phyloP scores from a whole-genome alignment of 37 sponge, comb jelly and placozoan genomes.

The Mnemiopsis leidyi region DNA sequence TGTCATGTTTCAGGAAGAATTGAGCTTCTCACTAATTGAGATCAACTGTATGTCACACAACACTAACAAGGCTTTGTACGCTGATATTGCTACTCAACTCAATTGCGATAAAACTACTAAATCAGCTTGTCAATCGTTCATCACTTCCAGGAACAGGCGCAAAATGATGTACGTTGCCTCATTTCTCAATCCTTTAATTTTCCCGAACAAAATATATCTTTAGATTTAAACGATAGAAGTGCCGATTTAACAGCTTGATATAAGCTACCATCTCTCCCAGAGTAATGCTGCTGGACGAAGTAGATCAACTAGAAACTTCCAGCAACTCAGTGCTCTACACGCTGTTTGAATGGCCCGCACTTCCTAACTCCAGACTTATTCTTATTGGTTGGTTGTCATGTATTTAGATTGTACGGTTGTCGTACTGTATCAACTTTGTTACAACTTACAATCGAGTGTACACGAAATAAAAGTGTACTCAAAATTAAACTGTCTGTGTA shows the following conservation, averaged over 20 bases:
- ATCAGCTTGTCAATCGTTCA: constrained; percentile 57
- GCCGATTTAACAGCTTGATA: too few species aligned
- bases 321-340: constrained; percentile 75
- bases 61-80: constrained; percentile 29
- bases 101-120: constrained; percentile 14
- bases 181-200: too few species aligned
- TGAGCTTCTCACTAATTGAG: constrained; percentile 41
- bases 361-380: constrained; percentile 73
- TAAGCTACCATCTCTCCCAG: constrained; percentile 4
- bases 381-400: constrained; percentile 73
- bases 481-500: too few species aligned
- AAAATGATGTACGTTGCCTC: constrained; percentile 39
- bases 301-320: constrained; percentile 78
- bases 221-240: too few species aligned
- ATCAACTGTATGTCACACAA: constrained; percentile 65
- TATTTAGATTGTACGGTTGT: neutral
- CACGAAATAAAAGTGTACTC: too few species aligned
- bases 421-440: too few species aligned
- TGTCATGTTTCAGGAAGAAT: constrained; percentile 14
- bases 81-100: constrained; percentile 51
- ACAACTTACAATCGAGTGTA: too few species aligned
- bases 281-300: constrained; percentile 85
- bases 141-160: constrained; percentile 36
- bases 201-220: too few species aligned
- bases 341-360: constrained; percentile 84